Evolutionary conservation across 2,888 invertebrate genomes (phyloP).

Genomic region (Priocnemis perturbator): DNA sequence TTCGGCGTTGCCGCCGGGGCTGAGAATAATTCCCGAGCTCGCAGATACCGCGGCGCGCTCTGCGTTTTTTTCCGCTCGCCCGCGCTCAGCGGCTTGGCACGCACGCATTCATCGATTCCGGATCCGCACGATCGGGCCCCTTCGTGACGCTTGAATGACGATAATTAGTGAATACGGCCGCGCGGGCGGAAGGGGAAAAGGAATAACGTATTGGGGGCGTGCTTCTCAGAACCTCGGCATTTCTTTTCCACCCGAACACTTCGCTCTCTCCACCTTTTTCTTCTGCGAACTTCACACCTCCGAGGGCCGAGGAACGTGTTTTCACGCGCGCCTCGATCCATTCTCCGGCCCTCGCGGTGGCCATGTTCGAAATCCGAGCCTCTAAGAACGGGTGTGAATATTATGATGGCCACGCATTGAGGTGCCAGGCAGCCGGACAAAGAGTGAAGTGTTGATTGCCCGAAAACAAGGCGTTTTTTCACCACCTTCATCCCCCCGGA

Average conservation of each 20-base stretch:
- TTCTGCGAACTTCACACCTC: constrained; percentile 55
- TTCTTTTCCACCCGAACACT: constrained; percentile 32
- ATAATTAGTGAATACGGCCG: constrained; percentile 39
- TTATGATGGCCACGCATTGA: constrained; percentile 74
- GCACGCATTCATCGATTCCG: constrained; percentile 29
- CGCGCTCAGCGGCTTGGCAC: background rate
- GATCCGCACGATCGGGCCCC: constrained; percentile 24
- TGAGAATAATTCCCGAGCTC: too few relatives aligned
- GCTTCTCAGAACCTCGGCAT: constrained; percentile 43
- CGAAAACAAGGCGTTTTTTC: constrained; percentile 69
- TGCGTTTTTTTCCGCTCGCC: too few relatives aligned
- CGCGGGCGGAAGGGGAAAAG: constrained; percentile 20
- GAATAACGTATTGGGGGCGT: constrained; percentile 37
- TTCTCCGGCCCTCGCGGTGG: constrained; percentile 53
- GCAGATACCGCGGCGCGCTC: too few relatives aligned
- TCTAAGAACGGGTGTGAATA: constrained; percentile 71
- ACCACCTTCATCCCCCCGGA: constrained; percentile 25
- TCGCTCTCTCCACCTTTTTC: constrained; percentile 24
- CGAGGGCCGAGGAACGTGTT: constrained; percentile 40
- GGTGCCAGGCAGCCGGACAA: constrained; percentile 68
- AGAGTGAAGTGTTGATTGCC: constrained; percentile 72
- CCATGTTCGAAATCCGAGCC: constrained; percentile 68
- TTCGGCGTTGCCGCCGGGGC: too few relatives aligned
- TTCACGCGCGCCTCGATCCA: constrained; percentile 44
- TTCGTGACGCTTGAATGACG: constrained; percentile 29